A percentile compares a stretch with the other conserved stretches of the same genome.
Conservation (phyloP, 2,797 vertebrate species). For the Diglossa cyanea region DNA sequence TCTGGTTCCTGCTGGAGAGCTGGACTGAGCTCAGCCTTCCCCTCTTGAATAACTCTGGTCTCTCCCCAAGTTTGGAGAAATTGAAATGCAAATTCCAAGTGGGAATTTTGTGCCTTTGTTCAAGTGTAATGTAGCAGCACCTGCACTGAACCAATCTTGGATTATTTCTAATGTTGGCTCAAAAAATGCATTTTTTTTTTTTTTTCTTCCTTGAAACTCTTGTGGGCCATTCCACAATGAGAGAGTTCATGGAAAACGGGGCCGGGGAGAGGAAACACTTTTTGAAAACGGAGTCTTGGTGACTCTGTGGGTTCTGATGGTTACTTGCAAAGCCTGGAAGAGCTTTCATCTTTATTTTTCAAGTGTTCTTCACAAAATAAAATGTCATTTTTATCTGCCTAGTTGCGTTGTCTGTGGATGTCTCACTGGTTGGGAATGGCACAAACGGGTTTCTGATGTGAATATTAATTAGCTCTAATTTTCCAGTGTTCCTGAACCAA, state of each 20-base stretch:
- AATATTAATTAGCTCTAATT: neutral
- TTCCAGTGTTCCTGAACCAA: neutral
- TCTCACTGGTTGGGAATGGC: neutral
- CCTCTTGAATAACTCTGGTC: neutral
- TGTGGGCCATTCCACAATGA: neutral
- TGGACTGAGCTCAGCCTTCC: neutral
- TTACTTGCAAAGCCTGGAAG: neutral
- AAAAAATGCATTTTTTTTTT: neutral
- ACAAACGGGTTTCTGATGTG: neutral
- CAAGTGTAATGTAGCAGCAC: conserved; percentile 19
- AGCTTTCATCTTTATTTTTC: conserved; percentile 3
- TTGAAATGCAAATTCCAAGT: neutral
- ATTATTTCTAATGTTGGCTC: neutral
- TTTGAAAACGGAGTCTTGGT: neutral
- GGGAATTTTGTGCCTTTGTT: conserved; percentile 31
- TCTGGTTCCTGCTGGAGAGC: neutral
- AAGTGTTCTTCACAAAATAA: conserved; percentile 12
- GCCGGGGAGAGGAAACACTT: neutral
- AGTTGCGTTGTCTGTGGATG: neutral
- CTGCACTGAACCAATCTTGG: conserved; percentile 24
- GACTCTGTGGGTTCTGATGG: neutral
- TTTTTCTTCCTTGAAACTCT: neutral
- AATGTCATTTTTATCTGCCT: neutral
- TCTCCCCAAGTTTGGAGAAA: neutral
- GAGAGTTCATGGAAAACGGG: neutral